Base-by-base conservation (phyloP, 1,140 invertebrate genomes). In the Aphelenchoides fujianensis region DNA sequence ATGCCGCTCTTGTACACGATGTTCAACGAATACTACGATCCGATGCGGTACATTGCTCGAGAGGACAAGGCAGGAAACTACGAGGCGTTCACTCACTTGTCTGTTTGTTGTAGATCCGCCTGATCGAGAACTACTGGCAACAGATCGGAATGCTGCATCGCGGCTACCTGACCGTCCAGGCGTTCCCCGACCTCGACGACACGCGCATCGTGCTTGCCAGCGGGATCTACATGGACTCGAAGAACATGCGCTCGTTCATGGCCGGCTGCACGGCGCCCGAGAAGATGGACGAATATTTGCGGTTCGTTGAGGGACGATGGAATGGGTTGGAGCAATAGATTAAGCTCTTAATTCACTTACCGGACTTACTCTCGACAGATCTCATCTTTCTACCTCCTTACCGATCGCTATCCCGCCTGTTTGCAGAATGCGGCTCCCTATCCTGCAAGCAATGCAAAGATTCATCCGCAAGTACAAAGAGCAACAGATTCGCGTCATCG, bases 401-500 rank as follows among this genome's bases (percentile, higher is more conserved):
- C n/a, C n/a, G n/a, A n/a, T n/a, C n/a, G n/a, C n/a, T n/a, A n/a
- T n/a, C n/a, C n/a, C n/a, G n/a, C n/a, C n/a, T n/a, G n/a, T n/a
- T n/a, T n/a, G n/a, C n/a, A 59, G 55, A 59, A 59, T 59, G 55
- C 5, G 55, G 34, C 5, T 59, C 5, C 55, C 55, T 16, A 59
- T 59, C 34, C 19, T 59, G 55, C 55, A 59, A 59, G 55, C 55
- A 5, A 59, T 59, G 55, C 28, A 19, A 5, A 27, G 55, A 16
- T 59, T 59, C 55, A 59, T 59, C 5, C 55, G 55, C 55, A 59
- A 59, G 34, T 59, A 59, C 55, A 59, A 59, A 59, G 55, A 59
- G 34, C 55, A 59, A 19, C 55, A 59, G 34, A 59, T 59, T 5
- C 55, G 55, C 7, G 34, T 59, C 34, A 59, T 59, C 19, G 55